A percentile compares a stretch with the other conserved stretches of the same genome.
These are phyloP conservation scores for Chamaea fasciata DNA, from an alignment of 2,113 vertebrate genomes.

Conservation along the genomic window DNA sequence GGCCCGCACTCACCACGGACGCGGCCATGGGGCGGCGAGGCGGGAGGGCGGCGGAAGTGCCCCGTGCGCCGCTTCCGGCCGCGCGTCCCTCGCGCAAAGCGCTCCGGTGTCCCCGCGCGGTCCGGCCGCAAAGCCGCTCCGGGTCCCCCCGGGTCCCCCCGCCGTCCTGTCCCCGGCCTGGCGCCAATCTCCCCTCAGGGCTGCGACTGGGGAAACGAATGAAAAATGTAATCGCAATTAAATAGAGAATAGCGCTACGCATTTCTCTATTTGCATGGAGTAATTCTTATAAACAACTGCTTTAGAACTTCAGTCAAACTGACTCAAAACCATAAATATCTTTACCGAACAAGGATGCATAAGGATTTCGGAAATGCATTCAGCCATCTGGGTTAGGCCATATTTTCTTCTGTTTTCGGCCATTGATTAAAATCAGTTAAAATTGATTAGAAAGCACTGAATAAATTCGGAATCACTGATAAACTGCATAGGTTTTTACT, in stretches of 20 bases:
- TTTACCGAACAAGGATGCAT: background rate
- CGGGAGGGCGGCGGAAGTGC: background rate
- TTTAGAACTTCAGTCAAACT: background rate
- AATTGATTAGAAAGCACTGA: background rate
- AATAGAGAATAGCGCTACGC: background rate
- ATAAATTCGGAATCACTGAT: background rate
- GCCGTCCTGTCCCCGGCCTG: accelerated
- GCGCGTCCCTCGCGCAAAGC: background rate
- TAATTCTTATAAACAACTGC: background rate
- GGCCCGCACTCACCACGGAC: background rate
- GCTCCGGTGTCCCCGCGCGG: background rate
- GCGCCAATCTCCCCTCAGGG: background rate
- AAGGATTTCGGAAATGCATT: background rate
- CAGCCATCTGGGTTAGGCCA: background rate
- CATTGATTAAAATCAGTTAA: background rate
- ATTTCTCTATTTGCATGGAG: background rate
- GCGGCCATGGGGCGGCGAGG: background rate
- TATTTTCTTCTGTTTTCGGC: background rate
- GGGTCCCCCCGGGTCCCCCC: background rate
- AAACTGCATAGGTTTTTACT: background rate
- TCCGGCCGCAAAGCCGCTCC: no score
- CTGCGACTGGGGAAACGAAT: background rate
- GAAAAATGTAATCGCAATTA: background rate
- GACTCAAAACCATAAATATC: background rate
- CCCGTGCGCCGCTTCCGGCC: background rate